A percentile compares a stretch with the other conserved stretches of the same genome.
Conservation (phyloP, 2,888 invertebrate genomes). For the Thymelicus sylvestris region DNA sequence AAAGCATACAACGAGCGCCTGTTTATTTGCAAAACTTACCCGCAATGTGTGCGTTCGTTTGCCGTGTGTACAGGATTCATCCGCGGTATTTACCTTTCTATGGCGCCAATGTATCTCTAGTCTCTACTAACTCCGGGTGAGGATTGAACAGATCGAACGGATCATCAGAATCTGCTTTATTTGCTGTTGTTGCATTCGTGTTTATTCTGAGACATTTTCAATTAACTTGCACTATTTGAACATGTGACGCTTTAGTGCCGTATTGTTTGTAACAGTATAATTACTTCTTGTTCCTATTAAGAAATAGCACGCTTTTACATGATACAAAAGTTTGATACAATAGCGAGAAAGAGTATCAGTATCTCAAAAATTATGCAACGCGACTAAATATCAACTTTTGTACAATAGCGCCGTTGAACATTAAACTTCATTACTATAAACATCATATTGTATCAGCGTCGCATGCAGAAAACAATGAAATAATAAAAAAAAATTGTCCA, state of each 20-base stretch:
- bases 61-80: background rate
- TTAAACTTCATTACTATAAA: background rate
- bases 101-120: background rate
- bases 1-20: background rate
- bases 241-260: background rate
- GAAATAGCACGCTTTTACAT: no score
- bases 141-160: background rate
- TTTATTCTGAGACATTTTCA: background rate
- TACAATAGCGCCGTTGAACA: no score
- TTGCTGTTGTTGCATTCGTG: background rate
- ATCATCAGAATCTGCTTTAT: background rate
- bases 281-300: no score
- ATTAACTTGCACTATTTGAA: background rate
- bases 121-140: conserved; percentile 1
- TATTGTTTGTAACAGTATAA: no score
- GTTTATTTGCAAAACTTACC: conserved; percentile 10
- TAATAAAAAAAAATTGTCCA: background rate
- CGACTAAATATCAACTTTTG: no score
- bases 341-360: no score
- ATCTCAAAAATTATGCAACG: no score
- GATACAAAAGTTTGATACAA: no score
- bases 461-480: background rate
- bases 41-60: background rate
- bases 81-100: conserved; percentile 1
- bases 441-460: background rate